These are phyloP conservation scores for Tapirus terrestris DNA, from an alignment of 2,113 vertebrate genomes.

Conservation along the genomic window DNA sequence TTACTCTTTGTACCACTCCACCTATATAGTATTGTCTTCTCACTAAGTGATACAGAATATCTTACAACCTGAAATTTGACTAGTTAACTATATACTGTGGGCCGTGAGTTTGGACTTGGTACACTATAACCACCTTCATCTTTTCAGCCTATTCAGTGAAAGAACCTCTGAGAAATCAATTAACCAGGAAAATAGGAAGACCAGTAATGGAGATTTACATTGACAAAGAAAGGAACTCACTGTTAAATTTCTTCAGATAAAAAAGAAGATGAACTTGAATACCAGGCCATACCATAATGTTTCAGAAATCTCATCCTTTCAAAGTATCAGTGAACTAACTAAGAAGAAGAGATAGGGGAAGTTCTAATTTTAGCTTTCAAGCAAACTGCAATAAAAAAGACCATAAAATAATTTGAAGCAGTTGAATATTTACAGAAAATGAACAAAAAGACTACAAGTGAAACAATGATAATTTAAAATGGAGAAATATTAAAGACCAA, in stretches of 20 bases:
- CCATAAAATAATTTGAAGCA: neutral
- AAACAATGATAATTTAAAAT: constrained; percentile 12
- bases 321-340: neutral
- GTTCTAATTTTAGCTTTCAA: neutral
- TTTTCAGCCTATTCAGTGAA: neutral
- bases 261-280: neutral
- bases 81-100: neutral
- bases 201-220: neutral
- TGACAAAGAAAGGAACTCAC: neutral
- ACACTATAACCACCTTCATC: neutral
- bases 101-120: neutral
- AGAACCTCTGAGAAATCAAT: neutral
- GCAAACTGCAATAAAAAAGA: neutral
- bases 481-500: neutral
- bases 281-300: neutral
- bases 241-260: neutral
- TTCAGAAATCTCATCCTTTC: constrained; percentile 9
- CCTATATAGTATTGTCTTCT: neutral
- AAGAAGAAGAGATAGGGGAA: neutral
- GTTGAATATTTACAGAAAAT: constrained; percentile 29
- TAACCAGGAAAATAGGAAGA: neutral
- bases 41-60: neutral
- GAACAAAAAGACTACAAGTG: neutral
- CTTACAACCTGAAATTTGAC: neutral
- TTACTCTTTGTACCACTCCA: neutral